Evolutionary conservation across 2,797 vertebrate genomes (phyloP), one percentile per base, ranked within the genome.

Genomic region (Pangasius macronema): DNA sequence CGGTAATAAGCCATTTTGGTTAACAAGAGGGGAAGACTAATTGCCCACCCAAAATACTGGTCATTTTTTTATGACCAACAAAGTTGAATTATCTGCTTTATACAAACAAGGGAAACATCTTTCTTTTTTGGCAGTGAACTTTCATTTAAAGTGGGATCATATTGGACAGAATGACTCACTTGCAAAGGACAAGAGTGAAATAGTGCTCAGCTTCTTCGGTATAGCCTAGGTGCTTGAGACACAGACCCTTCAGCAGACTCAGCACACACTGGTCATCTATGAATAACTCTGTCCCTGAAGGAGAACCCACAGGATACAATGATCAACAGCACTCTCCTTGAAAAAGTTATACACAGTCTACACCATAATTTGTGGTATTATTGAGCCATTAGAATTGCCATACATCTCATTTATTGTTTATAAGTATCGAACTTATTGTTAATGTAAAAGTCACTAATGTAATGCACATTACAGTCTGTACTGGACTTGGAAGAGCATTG

Each of bases 201-300:
- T 97, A 97, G 84, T 97, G 97, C 91, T 99, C 97, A 0, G 98
- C 97, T 92, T 99, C 98, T 30, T 95, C 95, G 22, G 94, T 94
- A 86, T 95, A 96, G 83, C 97, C 98, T 91, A 99, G 93, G 93
- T 99, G 97, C 94, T 98, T 99, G 82, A 99, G 96, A 92, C 98
- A 99, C 14, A 99, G 95, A 33, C 98, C 98, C 93, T 97, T 99
- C 88, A 99, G 93, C 82, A 99, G 92, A 90, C 97, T 98, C 91
- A 99, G 92, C 92, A 99, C 92, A 57, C 98, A 99, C 88, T 96
- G 96, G 87, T 99, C 98, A 90, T 99, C 99, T 91, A 94, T 94
- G 65, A 96, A 93, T 89, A 96, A 96, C 90, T 99, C 98, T 0
- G 95, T 95, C 91, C 94, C 98, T 99, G 94, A 91, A 83, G 30